Evolutionary conservation across 2,888 invertebrate genomes (phyloP).

Genomic region (Nomada fabriciana): DNA sequence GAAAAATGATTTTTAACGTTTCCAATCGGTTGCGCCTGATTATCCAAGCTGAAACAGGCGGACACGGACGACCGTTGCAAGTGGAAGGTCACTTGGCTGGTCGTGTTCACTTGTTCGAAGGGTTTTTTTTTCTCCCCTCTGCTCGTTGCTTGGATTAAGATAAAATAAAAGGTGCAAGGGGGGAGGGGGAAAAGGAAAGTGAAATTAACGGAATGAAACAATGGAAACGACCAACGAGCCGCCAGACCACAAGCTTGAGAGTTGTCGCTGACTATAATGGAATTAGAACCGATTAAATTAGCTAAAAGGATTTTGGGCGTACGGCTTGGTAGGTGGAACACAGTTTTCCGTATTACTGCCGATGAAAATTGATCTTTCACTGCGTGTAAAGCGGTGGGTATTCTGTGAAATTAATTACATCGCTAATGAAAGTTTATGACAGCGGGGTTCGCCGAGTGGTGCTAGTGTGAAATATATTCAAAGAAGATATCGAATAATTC

Average conservation of each 20-base stretch:
- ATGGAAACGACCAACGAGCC: conserved; percentile 55
- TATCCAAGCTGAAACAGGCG: conserved; percentile 60
- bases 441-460: background rate
- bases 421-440: conserved; percentile 13
- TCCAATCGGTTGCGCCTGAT: conserved; percentile 78
- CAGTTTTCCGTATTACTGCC: conserved; percentile 60
- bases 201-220: conserved; percentile 69
- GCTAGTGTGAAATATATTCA: background rate
- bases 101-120: conserved; percentile 37
- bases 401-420: background rate
- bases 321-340: conserved; percentile 39
- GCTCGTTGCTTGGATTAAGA: conserved; percentile 5
- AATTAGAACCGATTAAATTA: conserved; percentile 75
- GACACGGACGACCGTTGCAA: conserved; percentile 21
- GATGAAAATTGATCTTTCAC: conserved; percentile 1
- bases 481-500: background rate
- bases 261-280: conserved; percentile 67
- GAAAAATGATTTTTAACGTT: conserved; percentile 82
- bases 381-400: background rate
- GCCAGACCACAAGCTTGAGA: conserved; percentile 52
- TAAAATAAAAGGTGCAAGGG: background rate
- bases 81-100: conserved; percentile 24
- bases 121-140: conserved; percentile 25
- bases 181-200: conserved; percentile 50
- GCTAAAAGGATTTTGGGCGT: conserved; percentile 71